phyloP scores from a whole-genome alignment of 1,140 invertebrate genomes.

The Bombus ignitus region DNA sequence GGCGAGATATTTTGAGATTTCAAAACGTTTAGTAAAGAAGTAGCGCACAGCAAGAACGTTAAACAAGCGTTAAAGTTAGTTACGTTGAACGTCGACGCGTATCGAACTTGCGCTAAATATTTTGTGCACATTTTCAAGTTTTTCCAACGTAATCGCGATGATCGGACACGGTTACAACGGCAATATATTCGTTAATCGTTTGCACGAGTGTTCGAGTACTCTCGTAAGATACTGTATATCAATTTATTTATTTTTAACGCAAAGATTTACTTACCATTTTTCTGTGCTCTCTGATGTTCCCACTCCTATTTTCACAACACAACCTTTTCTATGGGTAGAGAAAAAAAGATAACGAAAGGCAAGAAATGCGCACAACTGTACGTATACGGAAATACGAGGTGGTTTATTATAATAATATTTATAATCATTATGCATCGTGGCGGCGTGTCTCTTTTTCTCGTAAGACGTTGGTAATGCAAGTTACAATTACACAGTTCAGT shows the following conservation, averaged over 20 bases:
- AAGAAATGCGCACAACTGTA: constrained; percentile 62
- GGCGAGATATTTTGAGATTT: too few relatives aligned
- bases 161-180: too few relatives aligned
- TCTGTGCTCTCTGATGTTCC: fast-evolving
- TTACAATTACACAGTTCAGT: constrained; percentile 46
- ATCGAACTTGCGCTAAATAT: neutral
- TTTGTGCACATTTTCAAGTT: too few relatives aligned
- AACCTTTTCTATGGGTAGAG: neutral
- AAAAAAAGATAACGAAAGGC: neutral
- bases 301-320: too few relatives aligned
- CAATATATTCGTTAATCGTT: neutral
- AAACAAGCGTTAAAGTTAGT: too few relatives aligned
- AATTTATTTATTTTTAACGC: neutral
- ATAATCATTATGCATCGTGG: constrained; percentile 79
- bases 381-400: constrained; percentile 81
- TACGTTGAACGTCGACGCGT: too few relatives aligned
- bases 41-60: too few relatives aligned
- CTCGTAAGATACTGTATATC: neutral
- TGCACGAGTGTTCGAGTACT: too few relatives aligned
- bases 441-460: constrained; percentile 67
- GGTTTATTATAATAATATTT: constrained; percentile 83
- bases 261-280: neutral
- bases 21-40: too few relatives aligned
- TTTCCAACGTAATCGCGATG: neutral
- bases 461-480: constrained; percentile 39